Evolutionary conservation across 1,140 invertebrate species (phyloP).

Genomic region (Vollenhovia emeryi): DNA sequence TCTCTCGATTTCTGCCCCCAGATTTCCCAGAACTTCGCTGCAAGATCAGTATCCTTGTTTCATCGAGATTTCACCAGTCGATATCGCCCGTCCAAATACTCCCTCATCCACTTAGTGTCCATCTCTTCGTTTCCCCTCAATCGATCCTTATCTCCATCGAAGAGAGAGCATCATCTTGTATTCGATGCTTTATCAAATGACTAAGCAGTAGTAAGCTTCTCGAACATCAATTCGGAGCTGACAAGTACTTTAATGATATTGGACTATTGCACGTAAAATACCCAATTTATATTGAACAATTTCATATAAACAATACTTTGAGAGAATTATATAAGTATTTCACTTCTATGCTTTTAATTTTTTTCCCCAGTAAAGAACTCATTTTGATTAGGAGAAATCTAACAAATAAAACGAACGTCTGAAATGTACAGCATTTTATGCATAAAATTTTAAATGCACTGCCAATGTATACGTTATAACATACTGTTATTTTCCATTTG

Average conservation of each 20-base stretch:
- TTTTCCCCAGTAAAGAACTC: background rate
- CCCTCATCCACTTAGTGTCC: slow-evolving; percentile 30
- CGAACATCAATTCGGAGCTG: background rate
- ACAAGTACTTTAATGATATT: background rate
- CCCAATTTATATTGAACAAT: background rate
- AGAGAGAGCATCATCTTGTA: slow-evolving; percentile 13
- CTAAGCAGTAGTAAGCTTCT: background rate
- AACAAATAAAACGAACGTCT: background rate
- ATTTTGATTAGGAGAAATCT: background rate
- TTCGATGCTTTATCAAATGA: background rate
- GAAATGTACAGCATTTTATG: background rate
- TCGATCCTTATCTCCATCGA: background rate
- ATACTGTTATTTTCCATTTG: background rate
- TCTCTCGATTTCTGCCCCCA: slow-evolving; percentile 5
- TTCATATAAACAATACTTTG: background rate
- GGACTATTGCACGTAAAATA: background rate
- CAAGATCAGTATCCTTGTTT: slow-evolving; percentile 28
- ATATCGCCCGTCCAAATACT: slow-evolving; percentile 41
- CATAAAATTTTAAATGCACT: background rate
- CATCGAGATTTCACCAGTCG: slow-evolving; percentile 56
- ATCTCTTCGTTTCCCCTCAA: background rate
- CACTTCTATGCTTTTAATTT: background rate
- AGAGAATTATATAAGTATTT: background rate
- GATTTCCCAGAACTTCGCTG: slow-evolving; percentile 51
- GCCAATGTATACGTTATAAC: background rate